Evolutionary conservation across 1,140 invertebrate genomes (phyloP), one percentile per base, ranked within the genome.

Genomic region (Drosophila melanica): DNA sequence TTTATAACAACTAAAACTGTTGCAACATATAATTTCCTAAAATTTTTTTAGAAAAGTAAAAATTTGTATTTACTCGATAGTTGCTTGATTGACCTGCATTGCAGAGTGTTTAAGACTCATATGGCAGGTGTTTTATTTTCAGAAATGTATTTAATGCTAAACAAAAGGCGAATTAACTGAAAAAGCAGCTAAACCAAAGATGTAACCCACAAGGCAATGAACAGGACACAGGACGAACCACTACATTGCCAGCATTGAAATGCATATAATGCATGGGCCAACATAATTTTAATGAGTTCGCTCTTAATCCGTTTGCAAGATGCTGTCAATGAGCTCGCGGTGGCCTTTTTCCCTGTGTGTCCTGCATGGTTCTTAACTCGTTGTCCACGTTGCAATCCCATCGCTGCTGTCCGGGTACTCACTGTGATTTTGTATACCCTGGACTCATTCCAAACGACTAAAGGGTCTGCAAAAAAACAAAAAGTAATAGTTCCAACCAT

Each of bases 221-320:
- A 10, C 14, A n/a, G 35, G 55, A 2, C 18, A 27, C 27, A 44
- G 51, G 27, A 51, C 18, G 8, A 16, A 55, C 18, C 48, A 54
- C 70, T 55, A 54, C 59, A 50, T 53, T 75, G 78, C 69, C 78
- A 58, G 81, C 81, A 85, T 85, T 81, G 75, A 85, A 85, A 81
- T 85, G 81, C 81, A 86, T 86, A 81, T 86, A 85, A 85, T 86
- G 81, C 82, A 86, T 81, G 81, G 81, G 62, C 81, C 81, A 85
- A 86, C 81, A 85, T 85, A 86, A 86, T 85, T 85, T 85, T 85
- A 85, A 85, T 85, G 81, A 85, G 81, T 85, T 85, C 78, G 69
- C 81, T 86, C 78, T 85, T 85, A 85, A 85, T 85, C 81, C 81
- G 81, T 86, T 85, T 85, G 81, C 81, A 85, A 86, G 81, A 85